Percentiles rank a stretch among this genome's conserved stretches.
Evolutionary conservation across 1,140 invertebrate genomes (phyloP).

Genomic region (Diachasma alloeum): DNA sequence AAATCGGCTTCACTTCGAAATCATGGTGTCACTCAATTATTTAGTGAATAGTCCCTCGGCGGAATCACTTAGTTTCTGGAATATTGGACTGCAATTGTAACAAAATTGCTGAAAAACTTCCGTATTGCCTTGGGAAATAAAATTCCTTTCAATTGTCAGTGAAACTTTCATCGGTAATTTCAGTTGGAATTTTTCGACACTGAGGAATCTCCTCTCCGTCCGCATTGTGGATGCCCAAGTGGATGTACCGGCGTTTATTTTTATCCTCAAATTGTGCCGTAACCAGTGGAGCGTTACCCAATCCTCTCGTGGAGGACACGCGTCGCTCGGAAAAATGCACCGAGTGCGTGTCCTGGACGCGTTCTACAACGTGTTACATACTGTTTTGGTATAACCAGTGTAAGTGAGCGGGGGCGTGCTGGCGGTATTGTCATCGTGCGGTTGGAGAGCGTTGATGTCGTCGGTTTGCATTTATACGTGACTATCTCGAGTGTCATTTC

Average conservation of each 20-base stretch:
- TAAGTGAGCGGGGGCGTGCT: not conserved
- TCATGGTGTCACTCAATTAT: too few relatives aligned
- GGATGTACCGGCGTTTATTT: not conserved
- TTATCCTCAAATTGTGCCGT: constrained; percentile 4
- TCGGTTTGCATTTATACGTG: not conserved
- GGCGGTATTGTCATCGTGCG: not conserved
- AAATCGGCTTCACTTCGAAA: too few relatives aligned
- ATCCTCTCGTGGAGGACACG: constrained; percentile 3
- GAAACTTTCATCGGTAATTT: not conserved
- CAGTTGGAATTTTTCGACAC: not conserved
- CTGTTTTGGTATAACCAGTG: not conserved
- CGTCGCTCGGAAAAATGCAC: constrained; percentile 10
- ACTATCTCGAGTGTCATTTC: not conserved
- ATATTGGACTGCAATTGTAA: too few relatives aligned
- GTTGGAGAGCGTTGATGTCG: not conserved
- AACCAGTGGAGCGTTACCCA: not conserved
- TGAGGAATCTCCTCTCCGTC: not conserved
- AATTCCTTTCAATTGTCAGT: too few relatives aligned
- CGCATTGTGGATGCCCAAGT: not conserved
- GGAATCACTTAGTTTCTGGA: too few relatives aligned
- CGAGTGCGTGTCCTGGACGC: not conserved
- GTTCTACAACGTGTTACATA: constrained; percentile 16
- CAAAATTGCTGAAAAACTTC: too few relatives aligned
- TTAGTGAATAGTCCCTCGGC: too few relatives aligned
- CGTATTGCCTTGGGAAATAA: too few relatives aligned